phyloP scores from a whole-genome alignment of 2,113 vertebrate genomes.

The Sturnira hondurensis region DNA sequence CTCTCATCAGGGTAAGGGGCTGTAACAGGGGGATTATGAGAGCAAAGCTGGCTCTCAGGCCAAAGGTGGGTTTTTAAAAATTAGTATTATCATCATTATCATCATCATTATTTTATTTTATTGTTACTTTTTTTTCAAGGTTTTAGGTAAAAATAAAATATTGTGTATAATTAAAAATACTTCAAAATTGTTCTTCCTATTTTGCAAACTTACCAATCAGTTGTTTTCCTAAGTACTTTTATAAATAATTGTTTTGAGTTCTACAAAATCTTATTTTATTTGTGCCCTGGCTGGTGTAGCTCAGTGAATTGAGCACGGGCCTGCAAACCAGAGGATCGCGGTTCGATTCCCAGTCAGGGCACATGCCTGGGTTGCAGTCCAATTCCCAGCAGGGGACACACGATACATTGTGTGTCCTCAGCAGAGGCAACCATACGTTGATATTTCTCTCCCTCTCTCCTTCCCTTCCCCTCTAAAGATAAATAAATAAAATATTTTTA shows the following conservation, averaged over 20 bases:
- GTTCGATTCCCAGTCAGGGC: no score
- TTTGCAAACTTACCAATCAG: not conserved
- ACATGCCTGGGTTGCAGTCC: no score
- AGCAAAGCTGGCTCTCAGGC: not conserved
- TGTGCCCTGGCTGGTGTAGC: no score
- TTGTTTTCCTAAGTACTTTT: not conserved
- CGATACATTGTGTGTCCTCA: no score
- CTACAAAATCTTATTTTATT: not conserved
- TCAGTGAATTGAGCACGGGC: no score
- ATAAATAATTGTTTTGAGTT: not conserved
- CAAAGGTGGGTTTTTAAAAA: not conserved
- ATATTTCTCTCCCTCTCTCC: no score
- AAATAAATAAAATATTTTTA: no score
- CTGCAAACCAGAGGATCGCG: no score
- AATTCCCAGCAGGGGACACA: no score
- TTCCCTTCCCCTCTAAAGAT: no score
- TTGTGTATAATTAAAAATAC: not conserved
- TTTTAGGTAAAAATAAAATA: constrained; percentile 21
- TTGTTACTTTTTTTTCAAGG: not conserved
- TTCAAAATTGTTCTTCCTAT: not conserved
- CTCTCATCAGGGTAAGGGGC: constrained; percentile 27
- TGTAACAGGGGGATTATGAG: not conserved
- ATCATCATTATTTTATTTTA: not conserved
- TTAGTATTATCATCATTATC: not conserved
- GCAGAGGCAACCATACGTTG: no score